These are phyloP conservation scores for Caenorhabditis macrosperma DNA, from an alignment of 2,888 invertebrate species.

Conservation along the genomic window DNA sequence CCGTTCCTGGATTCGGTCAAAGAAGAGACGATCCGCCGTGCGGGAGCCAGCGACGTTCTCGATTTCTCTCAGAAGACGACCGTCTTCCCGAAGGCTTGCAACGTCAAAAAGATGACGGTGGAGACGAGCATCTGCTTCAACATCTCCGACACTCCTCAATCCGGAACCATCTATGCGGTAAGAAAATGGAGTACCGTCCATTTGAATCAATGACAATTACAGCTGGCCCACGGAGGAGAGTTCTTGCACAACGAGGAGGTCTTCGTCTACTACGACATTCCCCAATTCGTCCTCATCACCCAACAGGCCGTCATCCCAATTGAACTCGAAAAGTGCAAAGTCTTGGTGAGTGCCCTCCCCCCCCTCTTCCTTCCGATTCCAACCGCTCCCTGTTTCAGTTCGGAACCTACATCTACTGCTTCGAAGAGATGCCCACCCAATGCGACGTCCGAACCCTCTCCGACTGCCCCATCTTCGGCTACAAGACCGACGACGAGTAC, in stretches of 20 bases:
- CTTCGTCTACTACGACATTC: conserved; percentile 65
- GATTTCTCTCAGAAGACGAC: conserved; percentile 64
- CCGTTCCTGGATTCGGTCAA: conserved; percentile 58
- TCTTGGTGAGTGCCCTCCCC: conserved; percentile 62
- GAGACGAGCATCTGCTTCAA: conserved; percentile 63
- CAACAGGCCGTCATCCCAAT: conserved; percentile 57
- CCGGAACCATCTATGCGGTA: conserved; percentile 64
- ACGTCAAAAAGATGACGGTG: conserved; percentile 56
- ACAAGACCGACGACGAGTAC: conserved; percentile 56
- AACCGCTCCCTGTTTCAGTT: conserved; percentile 56
- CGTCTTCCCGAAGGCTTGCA: conserved; percentile 64
- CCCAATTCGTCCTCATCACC: conserved; percentile 63
- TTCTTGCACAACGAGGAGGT: conserved; percentile 66
- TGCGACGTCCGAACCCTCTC: conserved; percentile 61
- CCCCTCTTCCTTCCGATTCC: neutral
- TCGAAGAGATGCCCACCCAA: conserved; percentile 53
- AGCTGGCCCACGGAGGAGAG: conserved; percentile 66
- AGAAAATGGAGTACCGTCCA: neutral
- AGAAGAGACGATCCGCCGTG: conserved; percentile 37
- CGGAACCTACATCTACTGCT: conserved; percentile 69
- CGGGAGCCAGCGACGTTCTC: conserved; percentile 35
- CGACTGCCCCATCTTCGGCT: conserved; percentile 61
- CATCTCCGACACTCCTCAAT: conserved; percentile 58
- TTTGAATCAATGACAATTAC: conserved; percentile 1
- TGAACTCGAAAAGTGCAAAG: conserved; percentile 66